Base-by-base conservation (phyloP, 2,797 vertebrate genomes). In the Parotocinclus haroldoi region DNA sequence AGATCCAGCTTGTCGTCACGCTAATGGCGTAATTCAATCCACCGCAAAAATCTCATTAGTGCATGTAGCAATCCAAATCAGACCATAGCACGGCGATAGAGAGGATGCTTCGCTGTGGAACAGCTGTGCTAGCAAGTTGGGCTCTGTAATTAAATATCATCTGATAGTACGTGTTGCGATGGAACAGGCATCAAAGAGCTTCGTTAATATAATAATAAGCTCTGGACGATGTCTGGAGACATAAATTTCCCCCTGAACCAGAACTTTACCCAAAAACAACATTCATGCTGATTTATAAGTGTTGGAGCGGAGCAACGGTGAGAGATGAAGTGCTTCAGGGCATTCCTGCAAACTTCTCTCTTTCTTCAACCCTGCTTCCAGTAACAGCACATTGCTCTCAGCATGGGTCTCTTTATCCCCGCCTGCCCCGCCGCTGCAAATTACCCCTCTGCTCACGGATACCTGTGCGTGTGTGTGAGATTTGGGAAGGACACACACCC, bases 211-310 rank as follows among this genome's bases (percentile, higher is more conserved):
- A 69, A 70, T 67, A 61, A 12, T 58, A 36, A 66, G 81, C 78
- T 76, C 59, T 71, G 68, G 76, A 80, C 79, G 19, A 64, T 16
- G 75, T 82, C 84, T 81, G 70, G 58, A 81, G 71, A 79, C 81
- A 68, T 79, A 72, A 78, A 71, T 81, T 78, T 80, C 48, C 38
- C 73, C 50, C 55, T 4, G 1, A 78, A 72, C 65, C 76, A 58
- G 71, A 66, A 42, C 75, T 37, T 71, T 63, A 65, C 78, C 82
- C 84, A 85, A 83, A 81, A 85, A 80, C 81, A 86, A 83, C 84
- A 81, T 84, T 86, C 84, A 81, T 84, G 78, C 37, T 81, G 78
- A 76, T 86, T 84, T 81, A 84, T 83, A 77, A 63, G 82, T 72
- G 74, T 63, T 76, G 74, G 76, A 72, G 73, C 72, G 67, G 53